Base-by-base conservation (phyloP, 2,888 invertebrate genomes). In the Tetragonisca angustula region DNA sequence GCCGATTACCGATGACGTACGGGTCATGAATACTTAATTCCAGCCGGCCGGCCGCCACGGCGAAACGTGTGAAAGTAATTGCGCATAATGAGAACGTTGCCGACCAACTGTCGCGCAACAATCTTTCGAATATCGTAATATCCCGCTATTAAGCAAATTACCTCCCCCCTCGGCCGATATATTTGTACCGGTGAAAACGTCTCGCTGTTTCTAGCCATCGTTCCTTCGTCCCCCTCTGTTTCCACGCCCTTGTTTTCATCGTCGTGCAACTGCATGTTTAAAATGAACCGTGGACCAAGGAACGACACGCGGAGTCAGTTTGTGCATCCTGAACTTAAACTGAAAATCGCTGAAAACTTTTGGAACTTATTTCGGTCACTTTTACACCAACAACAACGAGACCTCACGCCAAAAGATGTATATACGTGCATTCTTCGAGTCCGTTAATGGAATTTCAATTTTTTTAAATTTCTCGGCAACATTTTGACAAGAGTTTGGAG, bases 11-110 rank as follows among this genome's bases (percentile, higher is more conserved):
- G 80, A 83, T 84, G 84, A 80, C 83, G 78, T 83, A 83, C 78
- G 83, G 70, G 83, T 72, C 77, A 74, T 84, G 84, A 84, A 84
- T 83, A 84, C 70, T 84, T 84, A 78, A 84, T 84, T 71, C 64
- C 5, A 59, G 64, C 59, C 4, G 50, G 64, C 67, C 24, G 54
- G 19, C 54, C 62, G 72, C 65, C 43, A 32, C 15, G 27, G 70
- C 65, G 43, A 68, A 81, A 70, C 83, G 78, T 61, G 73, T 36
- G 72, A 78, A 83, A 83, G 77, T 83, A 83, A 83, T 83, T 78
- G 78, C 73, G 69, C 73, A 62, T 83, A 83, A 83, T 83, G 71
- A 83, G 83, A 81, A 69, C 68, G 67, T 73, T 62, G 54, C 68
- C 43, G 13, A 50, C 52, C 49, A 59, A 70, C 67, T 62, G 82